phyloP scores from a whole-genome alignment of 2,888 invertebrate species.

The Congeria kusceri region DNA sequence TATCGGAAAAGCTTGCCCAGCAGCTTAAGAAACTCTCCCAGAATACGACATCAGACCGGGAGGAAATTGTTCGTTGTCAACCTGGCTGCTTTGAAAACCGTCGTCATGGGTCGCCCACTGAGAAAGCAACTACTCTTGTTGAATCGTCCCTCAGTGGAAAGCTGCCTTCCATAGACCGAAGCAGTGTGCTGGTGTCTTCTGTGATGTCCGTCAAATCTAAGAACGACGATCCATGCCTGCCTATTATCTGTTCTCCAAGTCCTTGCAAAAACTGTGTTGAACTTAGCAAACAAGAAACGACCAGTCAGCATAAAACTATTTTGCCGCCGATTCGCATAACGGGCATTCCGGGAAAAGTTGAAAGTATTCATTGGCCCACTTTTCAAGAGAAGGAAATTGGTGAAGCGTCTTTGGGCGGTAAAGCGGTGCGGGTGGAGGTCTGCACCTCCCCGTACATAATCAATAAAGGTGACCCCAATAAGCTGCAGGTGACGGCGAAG shows the following conservation, averaged over 20 bases:
- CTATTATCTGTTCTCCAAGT: neutral
- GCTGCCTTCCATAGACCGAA: neutral
- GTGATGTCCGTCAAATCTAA: neutral
- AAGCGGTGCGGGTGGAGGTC: constrained; percentile 32
- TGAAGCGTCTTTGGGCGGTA: neutral
- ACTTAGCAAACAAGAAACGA: no score
- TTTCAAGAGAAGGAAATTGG: neutral
- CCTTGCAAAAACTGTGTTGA: neutral
- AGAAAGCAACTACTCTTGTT: neutral
- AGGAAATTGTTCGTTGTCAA: no score
- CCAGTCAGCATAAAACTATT: no score
- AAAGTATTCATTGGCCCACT: neutral
- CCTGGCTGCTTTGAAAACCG: neutral
- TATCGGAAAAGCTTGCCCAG: constrained; percentile 41
- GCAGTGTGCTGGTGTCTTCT: neutral
- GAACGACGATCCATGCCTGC: neutral
- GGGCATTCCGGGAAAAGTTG: neutral
- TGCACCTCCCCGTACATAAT: constrained; percentile 44
- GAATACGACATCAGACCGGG: no score
- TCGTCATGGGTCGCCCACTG: neutral
- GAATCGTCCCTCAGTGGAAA: neutral
- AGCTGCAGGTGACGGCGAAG: constrained; percentile 26
- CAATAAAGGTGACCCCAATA: constrained; percentile 40
- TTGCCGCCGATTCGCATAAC: neutral
- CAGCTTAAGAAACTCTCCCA: constrained; percentile 37